A percentile compares a stretch with the other conserved stretches of the same genome.
Evolutionary conservation across 35 echinoderm and acorn worm species (phyloP).

Genomic region (Hemicentrotus pulcherrimus): DNA sequence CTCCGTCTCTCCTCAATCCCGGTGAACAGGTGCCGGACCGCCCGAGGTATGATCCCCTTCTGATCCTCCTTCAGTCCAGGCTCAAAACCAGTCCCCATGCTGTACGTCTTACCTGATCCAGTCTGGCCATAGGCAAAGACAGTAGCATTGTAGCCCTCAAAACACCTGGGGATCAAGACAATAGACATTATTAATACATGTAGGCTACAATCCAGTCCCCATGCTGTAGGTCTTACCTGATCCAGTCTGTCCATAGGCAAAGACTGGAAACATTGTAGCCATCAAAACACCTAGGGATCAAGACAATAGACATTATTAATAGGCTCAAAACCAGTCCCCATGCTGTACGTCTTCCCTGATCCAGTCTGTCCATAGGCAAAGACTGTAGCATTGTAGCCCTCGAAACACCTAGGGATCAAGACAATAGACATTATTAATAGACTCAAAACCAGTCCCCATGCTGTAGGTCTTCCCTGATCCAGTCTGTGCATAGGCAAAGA

Average conservation of each 20-base stretch:
- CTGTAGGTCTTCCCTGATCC: slow-evolving; percentile 89
- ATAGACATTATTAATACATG: background rate
- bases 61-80: slow-evolving; percentile 72
- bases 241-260: slow-evolving; percentile 96
- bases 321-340: slow-evolving; percentile 94
- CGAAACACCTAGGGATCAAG: slow-evolving; percentile 71
- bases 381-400: slow-evolving; percentile 96
- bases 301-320: background rate
- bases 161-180: slow-evolving; percentile 66
- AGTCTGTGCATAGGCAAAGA: slow-evolving; percentile 96
- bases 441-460: slow-evolving; percentile 96
- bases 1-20: slow-evolving; percentile 77
- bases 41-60: slow-evolving; percentile 87
- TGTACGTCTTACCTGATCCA: slow-evolving; percentile 88
- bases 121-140: slow-evolving; percentile 99
- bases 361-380: slow-evolving; percentile 97
- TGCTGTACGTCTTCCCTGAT: slow-evolving; percentile 87
- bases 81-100: slow-evolving; percentile 97
- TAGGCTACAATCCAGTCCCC: slow-evolving; percentile 93
- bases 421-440: background rate
- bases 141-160: slow-evolving; percentile 97
- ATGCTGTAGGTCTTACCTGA: slow-evolving; percentile 93
- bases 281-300: slow-evolving; percentile 77
- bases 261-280: slow-evolving; percentile 98
- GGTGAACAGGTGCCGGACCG: slow-evolving; percentile 76